A percentile compares a stretch with the other conserved stretches of the same genome.
These are phyloP conservation scores for Poecilus cupreus DNA, from an alignment of 2,888 invertebrate species.

Conservation along the genomic window DNA sequence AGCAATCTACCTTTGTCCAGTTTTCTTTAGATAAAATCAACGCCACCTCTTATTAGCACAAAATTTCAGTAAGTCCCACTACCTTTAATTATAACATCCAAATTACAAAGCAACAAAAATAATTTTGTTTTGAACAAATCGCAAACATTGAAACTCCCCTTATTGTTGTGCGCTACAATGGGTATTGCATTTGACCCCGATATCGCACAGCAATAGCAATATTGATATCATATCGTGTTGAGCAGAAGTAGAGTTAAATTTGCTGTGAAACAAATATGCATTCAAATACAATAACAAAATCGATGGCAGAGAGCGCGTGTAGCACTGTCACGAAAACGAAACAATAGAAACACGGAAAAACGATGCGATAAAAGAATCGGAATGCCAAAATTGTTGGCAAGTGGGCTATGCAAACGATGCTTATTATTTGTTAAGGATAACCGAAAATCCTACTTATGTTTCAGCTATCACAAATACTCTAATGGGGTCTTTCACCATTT, in stretches of 20 bases:
- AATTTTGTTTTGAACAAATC: too few species aligned
- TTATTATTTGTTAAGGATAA: too few species aligned
- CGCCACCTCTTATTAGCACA: too few species aligned
- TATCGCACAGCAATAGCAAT: neutral
- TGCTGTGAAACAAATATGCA: neutral
- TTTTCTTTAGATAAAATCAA: too few species aligned
- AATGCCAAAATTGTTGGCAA: conserved; percentile 34
- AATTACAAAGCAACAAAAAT: too few species aligned
- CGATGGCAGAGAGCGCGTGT: conserved; percentile 11
- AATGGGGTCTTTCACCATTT: too few species aligned
- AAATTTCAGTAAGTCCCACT: too few species aligned
- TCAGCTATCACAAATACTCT: too few species aligned
- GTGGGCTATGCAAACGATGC: conserved; percentile 33
- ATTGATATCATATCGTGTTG: neutral
- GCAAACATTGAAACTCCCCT: neutral
- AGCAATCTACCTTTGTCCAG: too few species aligned
- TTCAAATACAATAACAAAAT: neutral
- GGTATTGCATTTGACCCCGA: neutral
- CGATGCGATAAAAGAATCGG: conserved; percentile 9
- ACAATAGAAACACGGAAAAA: conserved; percentile 30
- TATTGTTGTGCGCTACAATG: neutral
- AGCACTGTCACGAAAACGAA: conserved; percentile 12
- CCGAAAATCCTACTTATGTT: too few species aligned
- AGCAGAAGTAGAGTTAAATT: too few species aligned
- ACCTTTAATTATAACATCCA: too few species aligned